Percentiles rank a stretch among this genome's conserved stretches.
Conservation (phyloP, 1,140 invertebrate genomes). For the Colletes gigas region DNA sequence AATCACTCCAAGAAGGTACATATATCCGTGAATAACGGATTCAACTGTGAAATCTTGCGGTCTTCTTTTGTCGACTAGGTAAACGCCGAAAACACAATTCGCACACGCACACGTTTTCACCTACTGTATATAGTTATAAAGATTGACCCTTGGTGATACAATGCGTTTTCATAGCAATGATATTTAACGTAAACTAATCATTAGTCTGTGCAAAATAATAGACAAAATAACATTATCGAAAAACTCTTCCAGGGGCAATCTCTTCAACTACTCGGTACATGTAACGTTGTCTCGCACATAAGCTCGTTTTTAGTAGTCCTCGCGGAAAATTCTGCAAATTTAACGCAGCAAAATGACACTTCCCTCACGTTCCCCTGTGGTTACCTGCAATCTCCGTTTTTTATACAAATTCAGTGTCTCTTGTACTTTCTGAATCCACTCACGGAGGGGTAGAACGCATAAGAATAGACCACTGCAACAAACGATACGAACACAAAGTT, state of each 20-base stretch:
- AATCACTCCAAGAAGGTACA: background rate
- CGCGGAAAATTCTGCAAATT: background rate
- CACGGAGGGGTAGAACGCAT: slow-evolving; percentile 45
- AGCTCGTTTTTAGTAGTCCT: no score
- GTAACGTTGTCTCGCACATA: no score
- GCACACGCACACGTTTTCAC: background rate
- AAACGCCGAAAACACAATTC: background rate
- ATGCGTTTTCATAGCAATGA: no score
- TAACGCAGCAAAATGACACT: background rate
- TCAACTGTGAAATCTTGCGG: background rate
- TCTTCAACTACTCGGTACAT: no score
- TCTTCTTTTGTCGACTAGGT: background rate
- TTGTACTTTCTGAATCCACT: background rate
- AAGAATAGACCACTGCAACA: slow-evolving; percentile 65
- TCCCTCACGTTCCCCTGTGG: background rate
- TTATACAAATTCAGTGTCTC: background rate
- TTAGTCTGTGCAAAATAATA: no score
- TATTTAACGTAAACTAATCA: no score
- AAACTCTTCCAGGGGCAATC: no score
- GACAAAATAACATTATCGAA: no score
- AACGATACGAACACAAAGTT: background rate
- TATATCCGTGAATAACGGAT: background rate
- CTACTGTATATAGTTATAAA: no score
- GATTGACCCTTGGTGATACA: no score
- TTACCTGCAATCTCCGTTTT: background rate